Percentiles rank a stretch among this genome's conserved stretches.
Evolutionary conservation across 2,888 invertebrate genomes (phyloP).

Genomic region (Pseudococcus viburni): DNA sequence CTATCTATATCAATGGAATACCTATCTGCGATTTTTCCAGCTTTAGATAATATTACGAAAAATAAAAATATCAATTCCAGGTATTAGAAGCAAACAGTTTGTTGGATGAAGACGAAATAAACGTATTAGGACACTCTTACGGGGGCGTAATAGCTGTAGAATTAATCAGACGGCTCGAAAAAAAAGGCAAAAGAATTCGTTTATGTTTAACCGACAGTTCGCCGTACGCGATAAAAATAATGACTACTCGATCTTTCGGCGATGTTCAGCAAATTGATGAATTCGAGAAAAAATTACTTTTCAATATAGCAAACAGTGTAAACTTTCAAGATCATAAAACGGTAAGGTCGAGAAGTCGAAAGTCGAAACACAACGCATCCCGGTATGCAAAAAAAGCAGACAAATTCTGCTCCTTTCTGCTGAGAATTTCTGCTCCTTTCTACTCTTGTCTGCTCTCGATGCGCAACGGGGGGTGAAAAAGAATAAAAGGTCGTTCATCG

Average conservation of each 20-base stretch:
- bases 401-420: too few relatives aligned
- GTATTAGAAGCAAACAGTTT: neutral
- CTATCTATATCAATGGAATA: too few relatives aligned
- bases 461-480: too few relatives aligned
- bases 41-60: too few relatives aligned
- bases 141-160: conserved; percentile 44
- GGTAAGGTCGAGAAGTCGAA: neutral
- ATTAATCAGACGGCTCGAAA: conserved; percentile 29
- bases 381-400: too few relatives aligned
- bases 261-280: conserved; percentile 22
- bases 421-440: too few relatives aligned
- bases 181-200: conserved; percentile 19
- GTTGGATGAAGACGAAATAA: neutral
- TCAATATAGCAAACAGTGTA: conserved; percentile 4
- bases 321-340: neutral
- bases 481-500: too few relatives aligned
- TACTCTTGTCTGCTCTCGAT: too few relatives aligned
- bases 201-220: conserved; percentile 49
- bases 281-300: conserved; percentile 30
- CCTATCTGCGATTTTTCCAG: too few relatives aligned
- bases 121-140: conserved; percentile 49
- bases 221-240: conserved; percentile 50
- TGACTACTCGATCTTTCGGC: conserved; percentile 11
- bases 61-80: neutral
- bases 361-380: too few relatives aligned